Conservation (phyloP, 2,888 invertebrate species). For the Crioceris asparagi region DNA sequence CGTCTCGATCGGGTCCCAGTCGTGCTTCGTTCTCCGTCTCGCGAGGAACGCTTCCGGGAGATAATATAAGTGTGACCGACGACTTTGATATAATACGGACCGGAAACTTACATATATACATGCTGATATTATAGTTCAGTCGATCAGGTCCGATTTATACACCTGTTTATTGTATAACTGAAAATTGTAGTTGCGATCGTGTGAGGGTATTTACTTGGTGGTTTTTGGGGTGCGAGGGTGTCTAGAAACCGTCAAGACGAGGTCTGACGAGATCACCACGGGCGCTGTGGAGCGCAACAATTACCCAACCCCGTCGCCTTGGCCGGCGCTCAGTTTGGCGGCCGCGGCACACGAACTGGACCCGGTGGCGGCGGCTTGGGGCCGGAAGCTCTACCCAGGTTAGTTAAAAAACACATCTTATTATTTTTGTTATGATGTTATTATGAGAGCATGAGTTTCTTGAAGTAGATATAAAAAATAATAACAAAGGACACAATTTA, state of each 20-base stretch:
- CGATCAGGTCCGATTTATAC: too few relatives aligned
- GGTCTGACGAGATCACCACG: conserved; percentile 53
- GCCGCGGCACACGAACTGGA: conserved; percentile 58
- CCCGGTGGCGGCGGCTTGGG: conserved; percentile 64
- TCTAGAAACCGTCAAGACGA: conserved; percentile 45
- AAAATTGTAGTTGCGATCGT: too few relatives aligned
- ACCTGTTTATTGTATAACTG: too few relatives aligned
- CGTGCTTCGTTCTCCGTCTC: conserved; percentile 25
- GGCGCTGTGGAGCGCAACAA: conserved; percentile 35
- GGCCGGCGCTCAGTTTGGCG: conserved; percentile 50
- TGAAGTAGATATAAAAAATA: too few relatives aligned
- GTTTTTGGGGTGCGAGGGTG: conserved; percentile 20
- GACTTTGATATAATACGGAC: too few relatives aligned
- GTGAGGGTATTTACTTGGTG: too few relatives aligned
- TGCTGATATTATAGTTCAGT: too few relatives aligned
- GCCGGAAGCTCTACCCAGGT: conserved; percentile 63
- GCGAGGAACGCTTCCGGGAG: conserved; percentile 36
- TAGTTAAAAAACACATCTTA: too few relatives aligned
- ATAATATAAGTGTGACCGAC: conserved; percentile 7
- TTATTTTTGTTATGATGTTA: too few relatives aligned
- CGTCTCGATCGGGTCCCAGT: conserved; percentile 5
- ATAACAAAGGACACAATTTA: too few relatives aligned
- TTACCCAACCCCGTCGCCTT: conserved; percentile 70
- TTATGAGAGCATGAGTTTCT: too few relatives aligned
- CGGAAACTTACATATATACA: too few relatives aligned